These are phyloP conservation scores for Agrotis clavis DNA, from an alignment of 2,888 invertebrate genomes.

Conservation along the genomic window DNA sequence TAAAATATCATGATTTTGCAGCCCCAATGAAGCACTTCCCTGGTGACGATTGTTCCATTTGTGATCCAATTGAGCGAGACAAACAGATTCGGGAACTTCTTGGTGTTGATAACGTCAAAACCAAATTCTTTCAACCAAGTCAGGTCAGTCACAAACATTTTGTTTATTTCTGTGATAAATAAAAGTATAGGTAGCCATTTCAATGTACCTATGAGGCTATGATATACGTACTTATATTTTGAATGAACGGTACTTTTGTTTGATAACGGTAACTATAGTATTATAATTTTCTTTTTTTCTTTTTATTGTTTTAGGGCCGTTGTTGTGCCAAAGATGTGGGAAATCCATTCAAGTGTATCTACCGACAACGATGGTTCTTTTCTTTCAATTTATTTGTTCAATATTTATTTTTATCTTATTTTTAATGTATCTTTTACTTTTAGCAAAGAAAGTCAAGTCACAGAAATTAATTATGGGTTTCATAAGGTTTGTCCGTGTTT, in stretches of 20 bases:
- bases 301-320: conserved; percentile 55
- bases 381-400: conserved; percentile 26
- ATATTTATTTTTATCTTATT: conserved; percentile 3
- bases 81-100: conserved; percentile 82
- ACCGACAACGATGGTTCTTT: conserved; percentile 60
- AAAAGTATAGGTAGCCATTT: too few species aligned
- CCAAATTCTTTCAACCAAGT: conserved; percentile 17
- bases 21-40: conserved; percentile 79
- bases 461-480: conserved; percentile 52
- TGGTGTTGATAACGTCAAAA: conserved; percentile 69
- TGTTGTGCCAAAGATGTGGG: conserved; percentile 31
- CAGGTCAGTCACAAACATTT: conserved; percentile 38
- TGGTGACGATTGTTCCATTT: conserved; percentile 80
- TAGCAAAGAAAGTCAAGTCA: conserved; percentile 62
- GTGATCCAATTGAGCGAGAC: conserved; percentile 80
- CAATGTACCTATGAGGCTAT: too few species aligned
- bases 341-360: conserved; percentile 58
- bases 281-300: conserved; percentile 12
- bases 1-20: conserved; percentile 58
- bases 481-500: conserved; percentile 41
- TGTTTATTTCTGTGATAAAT: neutral
- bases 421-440: conserved; percentile 39
- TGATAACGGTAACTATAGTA: neutral
- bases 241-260: too few species aligned
- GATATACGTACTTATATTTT: too few species aligned